These are phyloP conservation scores for Idris sp. DNA, from an alignment of 1,140 invertebrate species.

Conservation along the genomic window DNA sequence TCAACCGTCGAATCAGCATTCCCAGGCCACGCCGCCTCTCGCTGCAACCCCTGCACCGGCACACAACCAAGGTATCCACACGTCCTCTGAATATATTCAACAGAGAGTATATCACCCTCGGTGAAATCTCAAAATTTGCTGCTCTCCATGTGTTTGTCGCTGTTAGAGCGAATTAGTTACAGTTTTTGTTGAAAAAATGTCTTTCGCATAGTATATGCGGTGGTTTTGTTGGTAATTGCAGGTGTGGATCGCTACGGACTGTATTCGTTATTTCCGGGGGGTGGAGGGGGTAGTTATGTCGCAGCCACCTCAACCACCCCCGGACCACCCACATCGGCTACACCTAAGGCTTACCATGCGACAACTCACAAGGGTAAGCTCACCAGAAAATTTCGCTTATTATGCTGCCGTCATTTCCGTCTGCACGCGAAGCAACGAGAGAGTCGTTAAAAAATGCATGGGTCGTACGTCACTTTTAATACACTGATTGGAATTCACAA, in stretches of 20 bases:
- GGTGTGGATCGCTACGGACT: constrained; percentile 80
- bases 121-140: no score
- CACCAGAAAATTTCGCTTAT: constrained; percentile 37
- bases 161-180: background rate
- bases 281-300: constrained; percentile 74
- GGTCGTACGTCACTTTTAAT: constrained; percentile 33
- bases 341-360: constrained; percentile 77
- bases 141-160: constrained; percentile 22
- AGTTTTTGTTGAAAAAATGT: no score
- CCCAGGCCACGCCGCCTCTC: constrained; percentile 74
- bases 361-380: constrained; percentile 79
- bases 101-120: no score
- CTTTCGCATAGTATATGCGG: constrained; percentile 19
- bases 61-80: constrained; percentile 79
- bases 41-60: constrained; percentile 77
- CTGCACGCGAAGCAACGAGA: constrained; percentile 20
- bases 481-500: constrained; percentile 42
- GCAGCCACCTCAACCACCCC: constrained; percentile 77
- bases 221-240: constrained; percentile 68
- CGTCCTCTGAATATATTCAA: no score
- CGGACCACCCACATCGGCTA: constrained; percentile 74
- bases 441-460: constrained; percentile 29
- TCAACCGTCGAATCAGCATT: constrained; percentile 70
- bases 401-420: constrained; percentile 16
- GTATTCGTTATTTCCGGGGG: constrained; percentile 80